These are phyloP conservation scores for Drosophila setosimentum DNA, from an alignment of 2,888 invertebrate genomes.

Conservation along the genomic window DNA sequence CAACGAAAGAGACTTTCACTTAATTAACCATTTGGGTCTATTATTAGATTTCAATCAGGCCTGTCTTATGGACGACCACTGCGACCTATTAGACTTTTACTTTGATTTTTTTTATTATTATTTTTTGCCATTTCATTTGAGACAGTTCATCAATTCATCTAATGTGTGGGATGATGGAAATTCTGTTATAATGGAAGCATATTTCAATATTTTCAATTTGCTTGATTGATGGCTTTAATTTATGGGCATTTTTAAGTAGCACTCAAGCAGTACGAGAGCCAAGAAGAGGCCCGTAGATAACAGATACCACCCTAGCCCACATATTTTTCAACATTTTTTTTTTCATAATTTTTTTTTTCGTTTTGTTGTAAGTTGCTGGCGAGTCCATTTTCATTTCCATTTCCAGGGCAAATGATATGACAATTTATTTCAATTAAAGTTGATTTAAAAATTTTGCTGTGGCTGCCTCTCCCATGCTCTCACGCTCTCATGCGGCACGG, in stretches of 20 bases:
- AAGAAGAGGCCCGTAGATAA: constrained; percentile 41
- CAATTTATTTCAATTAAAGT: constrained; percentile 83
- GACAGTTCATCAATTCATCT: constrained; percentile 41
- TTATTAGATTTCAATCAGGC: constrained; percentile 32
- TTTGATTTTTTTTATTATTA: constrained; percentile 7
- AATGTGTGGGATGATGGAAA: constrained; percentile 16
- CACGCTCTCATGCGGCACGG: constrained; percentile 5
- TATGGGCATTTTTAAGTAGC: constrained; percentile 53
- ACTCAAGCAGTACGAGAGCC: constrained; percentile 13
- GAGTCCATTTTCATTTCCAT: constrained; percentile 51
- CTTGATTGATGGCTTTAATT: constrained; percentile 59
- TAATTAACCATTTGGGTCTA: constrained; percentile 45
- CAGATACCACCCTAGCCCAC: constrained; percentile 29
- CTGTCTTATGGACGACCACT: constrained; percentile 23
- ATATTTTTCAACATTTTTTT: constrained; percentile 25
- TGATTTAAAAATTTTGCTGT: constrained; percentile 69
- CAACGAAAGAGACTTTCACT: constrained; percentile 57
- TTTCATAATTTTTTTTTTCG: constrained; percentile 20
- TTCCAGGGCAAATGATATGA: constrained; percentile 73
- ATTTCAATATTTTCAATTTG: constrained; percentile 58
- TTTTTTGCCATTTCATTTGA: constrained; percentile 5
- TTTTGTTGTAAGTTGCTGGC: constrained; percentile 44
- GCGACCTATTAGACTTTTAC: constrained; percentile 42
- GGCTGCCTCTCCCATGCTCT: constrained; percentile 6
- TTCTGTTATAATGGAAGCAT: constrained; percentile 42